Base-by-base conservation (phyloP, 2,797 vertebrate genomes). In the Neosilurus hyrtlii region DNA sequence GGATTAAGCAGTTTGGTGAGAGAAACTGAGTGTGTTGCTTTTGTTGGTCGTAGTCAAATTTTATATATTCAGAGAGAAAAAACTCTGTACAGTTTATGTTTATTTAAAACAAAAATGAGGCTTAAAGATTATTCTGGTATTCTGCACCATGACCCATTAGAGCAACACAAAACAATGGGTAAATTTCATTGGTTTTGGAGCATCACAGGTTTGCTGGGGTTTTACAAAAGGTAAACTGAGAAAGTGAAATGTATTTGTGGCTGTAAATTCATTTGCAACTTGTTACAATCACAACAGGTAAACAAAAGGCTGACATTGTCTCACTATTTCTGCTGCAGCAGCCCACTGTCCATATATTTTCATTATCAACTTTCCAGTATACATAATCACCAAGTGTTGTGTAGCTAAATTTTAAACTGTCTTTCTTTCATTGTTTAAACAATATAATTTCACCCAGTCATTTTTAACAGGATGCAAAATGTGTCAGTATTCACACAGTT, bases 391-490 rank as follows among this genome's bases (percentile, higher is more conserved):
- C 54, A 79, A 72, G 43, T 76, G 74, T 68, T 54, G 14, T 51
- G 30, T 77, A 80, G 77, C 71, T 83, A 71, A 67, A 72, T 62
- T 75, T 72, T 73, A 49, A 75, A 78, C 49, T 52, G 70, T 81
- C 74, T 76, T 20, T 43, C 26, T 72, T 72, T 18, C 26, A 37
- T 74, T 83, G 85, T 85, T 66, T 82, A 78, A 85, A 85, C 82
- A 81, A 82, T 85, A 62, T 81, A 81, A 80, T 57, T n/a, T 24
- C 66, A 26, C 35, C 14, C 2, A 15, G 43, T 52, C 61, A 74
- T 86, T 87, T 82, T 30, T 30, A 30, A 30, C 30, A 30, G 30
- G 30, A 30, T 30, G 30, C 30, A 30, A 30, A 30, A 30, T 30
- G 30, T 30, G 43, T 43, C 0, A 4, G 4, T 43, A 43, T 80